Evolutionary conservation across 2,888 invertebrate species (phyloP), one percentile per base, ranked within the genome.

Genomic region (Melanostoma mellinum): DNA sequence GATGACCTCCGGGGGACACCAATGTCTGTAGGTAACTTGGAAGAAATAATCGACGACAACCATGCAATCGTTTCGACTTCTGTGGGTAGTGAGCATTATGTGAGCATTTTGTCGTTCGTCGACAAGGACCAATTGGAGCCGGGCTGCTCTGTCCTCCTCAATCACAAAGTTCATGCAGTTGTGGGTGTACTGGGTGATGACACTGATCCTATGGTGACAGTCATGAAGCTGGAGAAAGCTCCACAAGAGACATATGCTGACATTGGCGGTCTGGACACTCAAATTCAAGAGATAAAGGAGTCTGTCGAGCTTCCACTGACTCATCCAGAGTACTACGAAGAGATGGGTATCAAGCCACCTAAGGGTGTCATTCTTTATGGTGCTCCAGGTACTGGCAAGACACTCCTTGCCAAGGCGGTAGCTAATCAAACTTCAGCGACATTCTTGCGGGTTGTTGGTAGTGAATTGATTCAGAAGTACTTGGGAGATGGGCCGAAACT

Each of bases 341-440:
- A 99, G 92, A 99, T 99, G 99, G 99, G 99, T 74, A 99, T 99
- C 87, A 98, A 98, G 89, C 99, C 99, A 9, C 99, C 99, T 0
- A 99, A 99, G 90, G 99, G 99, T 86, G 99, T 99, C 0, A 99
- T 99, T 89, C 93, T 99, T 44, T 99, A 99, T 91, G 99, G 99
- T 0, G 96, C 97, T 20, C 99, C 99, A 0, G 99, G 99, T 53
- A 99, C 99, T 20, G 99, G 99, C 61, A 99, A 99, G 92, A 99
- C 99, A 0, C 92, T 99, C 48, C 92, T 99, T 71, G 99, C 99
- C 6, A 99, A 99, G 92, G 99, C 99, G 32, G 99, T 99, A 0
- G 99, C 99, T 53, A 99, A 99, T 92, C 99, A 99, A 91, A 99
- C 99, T 0, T 99, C 99, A 0, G 99, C 99, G 0, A 99, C 99